These are phyloP conservation scores for Furcula furcula DNA, from an alignment of 2,888 invertebrate genomes.

Conservation along the genomic window DNA sequence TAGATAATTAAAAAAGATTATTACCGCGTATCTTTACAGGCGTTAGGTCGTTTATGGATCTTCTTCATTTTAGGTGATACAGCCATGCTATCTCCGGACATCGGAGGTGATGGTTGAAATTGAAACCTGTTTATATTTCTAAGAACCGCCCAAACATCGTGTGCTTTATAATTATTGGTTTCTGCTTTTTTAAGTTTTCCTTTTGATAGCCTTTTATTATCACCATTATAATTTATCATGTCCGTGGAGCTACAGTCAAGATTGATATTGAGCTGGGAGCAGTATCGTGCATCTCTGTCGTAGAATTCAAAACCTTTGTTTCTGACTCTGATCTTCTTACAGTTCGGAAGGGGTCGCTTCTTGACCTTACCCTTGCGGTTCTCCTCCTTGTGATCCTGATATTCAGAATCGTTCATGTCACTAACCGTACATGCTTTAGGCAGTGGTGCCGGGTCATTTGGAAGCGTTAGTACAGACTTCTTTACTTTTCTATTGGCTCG, in stretches of 20 bases:
- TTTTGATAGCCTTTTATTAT: constrained; percentile 29
- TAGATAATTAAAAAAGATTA: too few species aligned
- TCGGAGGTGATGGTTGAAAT: constrained; percentile 55
- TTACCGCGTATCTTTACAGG: constrained; percentile 50
- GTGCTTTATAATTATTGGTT: constrained; percentile 35
- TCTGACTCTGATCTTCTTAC: constrained; percentile 30
- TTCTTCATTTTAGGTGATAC: constrained; percentile 39
- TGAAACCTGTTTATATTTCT: constrained; percentile 64
- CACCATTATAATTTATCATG: constrained; percentile 42
- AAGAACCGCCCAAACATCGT: constrained; percentile 65
- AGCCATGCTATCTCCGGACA: constrained; percentile 54
- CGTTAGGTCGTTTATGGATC: constrained; percentile 31
- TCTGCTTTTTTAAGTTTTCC: constrained; percentile 22
- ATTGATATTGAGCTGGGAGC: constrained; percentile 48
- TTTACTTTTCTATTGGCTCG: constrained; percentile 48
- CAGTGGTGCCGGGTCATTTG: constrained; percentile 44
- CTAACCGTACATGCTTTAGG: constrained; percentile 61
- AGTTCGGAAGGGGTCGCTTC: constrained; percentile 36
- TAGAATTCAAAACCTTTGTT: constrained; percentile 44
- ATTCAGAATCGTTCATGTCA: constrained; percentile 68
- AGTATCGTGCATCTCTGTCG: constrained; percentile 52
- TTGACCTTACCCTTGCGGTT: constrained; percentile 38
- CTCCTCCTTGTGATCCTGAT: constrained; percentile 37
- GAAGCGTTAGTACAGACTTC: constrained; percentile 64
- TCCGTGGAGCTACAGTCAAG: constrained; percentile 58